Evolutionary conservation across 2,888 invertebrate genomes (phyloP).

Genomic region (Thera obeliscata): DNA sequence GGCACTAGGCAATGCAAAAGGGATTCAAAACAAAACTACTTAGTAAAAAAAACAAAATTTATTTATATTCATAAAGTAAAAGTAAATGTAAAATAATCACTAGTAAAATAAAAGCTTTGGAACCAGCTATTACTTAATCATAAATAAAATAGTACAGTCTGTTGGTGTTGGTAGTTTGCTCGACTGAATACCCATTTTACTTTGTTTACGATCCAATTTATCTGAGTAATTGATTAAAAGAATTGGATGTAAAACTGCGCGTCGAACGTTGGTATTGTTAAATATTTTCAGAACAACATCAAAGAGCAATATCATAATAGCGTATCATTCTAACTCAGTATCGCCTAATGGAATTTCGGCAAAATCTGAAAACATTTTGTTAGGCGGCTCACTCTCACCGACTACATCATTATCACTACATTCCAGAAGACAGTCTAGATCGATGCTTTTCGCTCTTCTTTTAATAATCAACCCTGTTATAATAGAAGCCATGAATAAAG

Average conservation of each 20-base stretch:
- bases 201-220: too few species aligned
- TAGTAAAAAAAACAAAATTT: too few species aligned
- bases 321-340: conserved; percentile 31
- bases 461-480: conserved; percentile 53
- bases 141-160: too few species aligned
- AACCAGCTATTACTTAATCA: too few species aligned
- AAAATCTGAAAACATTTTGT: conserved; percentile 59
- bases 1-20: too few species aligned
- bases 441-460: conserved; percentile 42
- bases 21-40: too few species aligned
- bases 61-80: too few species aligned
- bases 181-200: too few species aligned
- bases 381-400: conserved; percentile 62
- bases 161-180: too few species aligned
- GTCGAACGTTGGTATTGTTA: too few species aligned
- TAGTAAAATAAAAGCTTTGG: too few species aligned
- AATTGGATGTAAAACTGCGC: conserved; percentile 8
- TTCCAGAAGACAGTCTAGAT: conserved; percentile 63
- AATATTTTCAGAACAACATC: too few species aligned
- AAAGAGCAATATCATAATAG: conserved; percentile 27
- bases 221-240: conserved; percentile 19
- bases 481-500: conserved; percentile 54
- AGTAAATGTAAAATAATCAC: not conserved
- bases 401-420: conserved; percentile 30
- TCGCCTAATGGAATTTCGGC: conserved; percentile 49